Conservation (phyloP, 1,140 invertebrate genomes). For the Apis cerana region DNA sequence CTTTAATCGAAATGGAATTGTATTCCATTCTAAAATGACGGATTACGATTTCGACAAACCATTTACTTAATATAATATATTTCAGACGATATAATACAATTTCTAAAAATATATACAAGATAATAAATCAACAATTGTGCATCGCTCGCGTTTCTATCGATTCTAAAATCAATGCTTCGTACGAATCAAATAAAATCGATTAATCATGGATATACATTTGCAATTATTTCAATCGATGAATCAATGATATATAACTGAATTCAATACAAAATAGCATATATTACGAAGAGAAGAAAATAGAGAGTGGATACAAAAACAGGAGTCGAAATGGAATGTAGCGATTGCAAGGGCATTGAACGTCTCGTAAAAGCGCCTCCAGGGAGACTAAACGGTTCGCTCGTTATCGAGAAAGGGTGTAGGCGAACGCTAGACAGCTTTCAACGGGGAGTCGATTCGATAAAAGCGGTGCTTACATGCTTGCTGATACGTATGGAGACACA, state of each 20-base stretch:
- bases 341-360: not conserved
- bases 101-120: too few relatives aligned
- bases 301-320: not conserved
- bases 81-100: too few relatives aligned
- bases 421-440: not conserved
- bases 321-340: not conserved
- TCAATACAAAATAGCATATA: not conserved
- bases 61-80: too few relatives aligned
- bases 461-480: not conserved
- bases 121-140: too few relatives aligned
- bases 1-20: too few relatives aligned
- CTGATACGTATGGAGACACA: not conserved
- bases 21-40: not conserved
- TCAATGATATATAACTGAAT: not conserved
- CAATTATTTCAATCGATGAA: too few relatives aligned
- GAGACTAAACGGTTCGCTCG: constrained; percentile 43
- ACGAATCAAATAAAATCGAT: too few relatives aligned
- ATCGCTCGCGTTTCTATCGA: too few relatives aligned
- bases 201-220: too few relatives aligned
- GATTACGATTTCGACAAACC: not conserved
- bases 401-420: constrained; percentile 10
- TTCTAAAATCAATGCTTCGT: too few relatives aligned
- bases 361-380: constrained; percentile 15
- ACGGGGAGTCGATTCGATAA: not conserved
- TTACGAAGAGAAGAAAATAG: not conserved